Percentiles rank a stretch among this genome's conserved stretches.
Evolutionary conservation across 1,140 invertebrate genomes (phyloP).

Genomic region (Ceratina australensis): DNA sequence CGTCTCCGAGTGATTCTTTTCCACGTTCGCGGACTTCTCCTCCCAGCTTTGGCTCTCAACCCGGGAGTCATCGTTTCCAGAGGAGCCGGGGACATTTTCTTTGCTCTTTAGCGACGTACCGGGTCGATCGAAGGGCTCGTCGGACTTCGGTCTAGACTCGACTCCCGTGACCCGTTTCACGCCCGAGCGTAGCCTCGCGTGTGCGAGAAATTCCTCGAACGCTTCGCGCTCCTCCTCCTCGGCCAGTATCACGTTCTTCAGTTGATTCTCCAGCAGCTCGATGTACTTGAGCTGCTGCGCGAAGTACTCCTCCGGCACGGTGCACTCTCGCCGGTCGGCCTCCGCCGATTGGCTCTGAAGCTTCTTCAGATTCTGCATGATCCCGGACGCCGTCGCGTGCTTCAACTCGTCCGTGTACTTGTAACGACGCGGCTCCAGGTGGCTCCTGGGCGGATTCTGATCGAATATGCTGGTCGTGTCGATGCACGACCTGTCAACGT

Average conservation of each 20-base stretch:
- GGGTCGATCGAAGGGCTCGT: background rate
- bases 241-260: constrained; percentile 69
- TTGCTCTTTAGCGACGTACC: background rate
- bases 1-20: constrained; percentile 48
- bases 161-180: background rate
- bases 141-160: background rate
- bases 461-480: constrained; percentile 76
- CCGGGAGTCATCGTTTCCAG: background rate
- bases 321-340: constrained; percentile 76
- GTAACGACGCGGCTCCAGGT: constrained; percentile 52
- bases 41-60: constrained; percentile 50
- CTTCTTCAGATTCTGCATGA: constrained; percentile 69
- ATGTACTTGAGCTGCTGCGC: constrained; percentile 86
- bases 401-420: constrained; percentile 53
- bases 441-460: constrained; percentile 57
- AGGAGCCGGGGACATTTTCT: background rate
- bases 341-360: constrained; percentile 64
- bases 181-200: background rate
- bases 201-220: constrained; percentile 54
- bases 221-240: constrained; percentile 65
- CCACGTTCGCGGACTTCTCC: constrained; percentile 50
- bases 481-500: constrained; percentile 75
- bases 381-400: constrained; percentile 61
- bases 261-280: constrained; percentile 76
- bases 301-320: constrained; percentile 84